A percentile compares a stretch with the other conserved stretches of the same genome.
These are phyloP conservation scores for Ibidorhyncha struthersii DNA, from an alignment of 2,113 vertebrate genomes.

Conservation along the genomic window DNA sequence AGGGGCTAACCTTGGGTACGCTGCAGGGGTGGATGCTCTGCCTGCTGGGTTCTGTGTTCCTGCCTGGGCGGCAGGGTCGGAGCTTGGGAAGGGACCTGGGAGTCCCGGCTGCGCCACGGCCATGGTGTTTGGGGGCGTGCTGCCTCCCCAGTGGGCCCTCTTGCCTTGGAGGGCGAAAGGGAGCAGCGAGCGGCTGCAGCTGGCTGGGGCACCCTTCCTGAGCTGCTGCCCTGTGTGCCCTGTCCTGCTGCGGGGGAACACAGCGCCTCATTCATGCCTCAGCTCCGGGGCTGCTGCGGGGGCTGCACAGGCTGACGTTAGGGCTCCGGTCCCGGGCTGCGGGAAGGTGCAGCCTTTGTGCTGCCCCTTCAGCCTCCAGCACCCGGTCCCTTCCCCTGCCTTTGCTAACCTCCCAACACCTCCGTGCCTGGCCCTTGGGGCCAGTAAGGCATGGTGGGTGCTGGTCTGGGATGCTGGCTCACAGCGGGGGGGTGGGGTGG, in stretches of 20 bases:
- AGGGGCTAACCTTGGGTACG: not conserved
- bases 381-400: not conserved
- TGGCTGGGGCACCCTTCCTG: not conserved
- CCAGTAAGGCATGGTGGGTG: fast-evolving
- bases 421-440: not conserved
- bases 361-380: not conserved
- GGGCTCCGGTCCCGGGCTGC: fast-evolving
- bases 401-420: not conserved
- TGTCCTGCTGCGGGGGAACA: not conserved
- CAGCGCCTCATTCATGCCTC: not conserved
- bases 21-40: not conserved
- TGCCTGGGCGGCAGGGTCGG: fast-evolving
- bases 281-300: not conserved
- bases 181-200: not conserved
- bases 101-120: not conserved
- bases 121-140: fast-evolving
- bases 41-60: not conserved
- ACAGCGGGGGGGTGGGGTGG: no score
- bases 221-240: not conserved
- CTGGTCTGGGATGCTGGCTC: not conserved
- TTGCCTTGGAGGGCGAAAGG: not conserved
- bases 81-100: not conserved
- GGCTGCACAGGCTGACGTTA: not conserved
- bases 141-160: fast-evolving
- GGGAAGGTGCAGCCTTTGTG: not conserved